Conservation (phyloP, 2,888 invertebrate genomes). For the Acleris cristana region DNA sequence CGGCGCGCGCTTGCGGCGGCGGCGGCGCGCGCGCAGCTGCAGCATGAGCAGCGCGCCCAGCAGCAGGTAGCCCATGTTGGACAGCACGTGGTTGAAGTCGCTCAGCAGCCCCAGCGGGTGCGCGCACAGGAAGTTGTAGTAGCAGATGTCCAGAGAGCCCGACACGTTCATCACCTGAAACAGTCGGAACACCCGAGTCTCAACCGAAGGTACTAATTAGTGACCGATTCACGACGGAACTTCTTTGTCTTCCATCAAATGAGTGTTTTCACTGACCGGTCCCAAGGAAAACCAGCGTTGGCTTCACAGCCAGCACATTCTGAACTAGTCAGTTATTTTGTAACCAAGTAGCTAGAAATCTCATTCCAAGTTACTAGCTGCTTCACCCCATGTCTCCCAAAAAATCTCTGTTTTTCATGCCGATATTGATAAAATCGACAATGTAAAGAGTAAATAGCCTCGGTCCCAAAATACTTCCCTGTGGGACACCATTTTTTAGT, state of each 20-base stretch:
- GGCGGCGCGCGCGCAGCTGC: constrained; percentile 81
- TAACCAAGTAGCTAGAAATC: constrained; percentile 23
- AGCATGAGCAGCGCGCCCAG: constrained; percentile 91
- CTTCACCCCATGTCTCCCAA: no score
- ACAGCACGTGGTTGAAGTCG: constrained; percentile 95
- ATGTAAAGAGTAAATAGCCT: no score
- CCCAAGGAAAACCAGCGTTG: no score
- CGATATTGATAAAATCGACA: no score
- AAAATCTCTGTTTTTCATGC: no score
- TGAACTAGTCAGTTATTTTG: constrained; percentile 31
- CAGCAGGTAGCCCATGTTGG: constrained; percentile 92
- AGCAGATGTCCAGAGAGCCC: constrained; percentile 95
- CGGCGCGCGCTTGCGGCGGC: constrained; percentile 52
- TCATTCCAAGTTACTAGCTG: constrained; percentile 9
- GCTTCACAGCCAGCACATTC: no score
- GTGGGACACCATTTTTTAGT: no score
- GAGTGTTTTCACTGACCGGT: neutral
- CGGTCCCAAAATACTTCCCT: no score
- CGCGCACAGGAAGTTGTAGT: constrained; percentile 95
- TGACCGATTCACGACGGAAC: neutral
- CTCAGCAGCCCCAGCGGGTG: constrained; percentile 89
- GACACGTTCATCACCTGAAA: constrained; percentile 88
- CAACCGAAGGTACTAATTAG: neutral
- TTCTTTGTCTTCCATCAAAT: neutral
- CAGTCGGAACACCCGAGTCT: neutral